Base-by-base conservation (phyloP, 2,888 invertebrate species). In the Archips xylosteana region DNA sequence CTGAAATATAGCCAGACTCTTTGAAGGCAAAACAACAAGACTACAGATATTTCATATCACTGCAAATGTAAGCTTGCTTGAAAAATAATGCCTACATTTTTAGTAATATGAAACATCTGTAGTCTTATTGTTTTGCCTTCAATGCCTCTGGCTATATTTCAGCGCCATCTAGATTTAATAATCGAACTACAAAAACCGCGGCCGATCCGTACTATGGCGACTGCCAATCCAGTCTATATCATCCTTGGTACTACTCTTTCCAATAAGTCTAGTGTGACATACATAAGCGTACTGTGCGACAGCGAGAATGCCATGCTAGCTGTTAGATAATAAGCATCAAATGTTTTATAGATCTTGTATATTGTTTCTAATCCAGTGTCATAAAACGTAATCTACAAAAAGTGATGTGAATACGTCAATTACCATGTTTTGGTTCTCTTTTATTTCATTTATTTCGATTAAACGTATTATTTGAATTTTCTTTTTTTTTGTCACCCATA, bases 361-460 rank as follows among this genome's bases (percentile, higher is more conserved):
- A 64, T 73, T 57, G 47, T 63, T 68, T 72, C 36, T 57, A 54
- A 63, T 67, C 54, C 23, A 68, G 62, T 72, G 54, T 68, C 67
- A 68, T 63, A 63, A 63, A 68, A 32, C 49, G 63, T 47, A 45
- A 64, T 39, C 59, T 59, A 68, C 70, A 63, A 47, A 34, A 69
- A 64, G 68, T 62, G 72, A 71, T 73, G 66, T 69, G 45, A 66
- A 71, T 62, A 59, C 39, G 57, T 65, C 66, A 66, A 71, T 75
- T 39, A 67, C n/a, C 66, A 69, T 77, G 77, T 73, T 79, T 79
- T 81, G 80, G 82, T 83, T 77, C 76, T 80, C 49, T 69, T 78
- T 81, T 47, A 77, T 80, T 80, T 81, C 80, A 83, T 80, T 82
- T 78, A 77, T 76, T 75, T 72, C 63, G 64, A 74, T 74, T 74